Base-by-base conservation (phyloP, 2,797 vertebrate species). In the Leptodactylus fallax region DNA sequence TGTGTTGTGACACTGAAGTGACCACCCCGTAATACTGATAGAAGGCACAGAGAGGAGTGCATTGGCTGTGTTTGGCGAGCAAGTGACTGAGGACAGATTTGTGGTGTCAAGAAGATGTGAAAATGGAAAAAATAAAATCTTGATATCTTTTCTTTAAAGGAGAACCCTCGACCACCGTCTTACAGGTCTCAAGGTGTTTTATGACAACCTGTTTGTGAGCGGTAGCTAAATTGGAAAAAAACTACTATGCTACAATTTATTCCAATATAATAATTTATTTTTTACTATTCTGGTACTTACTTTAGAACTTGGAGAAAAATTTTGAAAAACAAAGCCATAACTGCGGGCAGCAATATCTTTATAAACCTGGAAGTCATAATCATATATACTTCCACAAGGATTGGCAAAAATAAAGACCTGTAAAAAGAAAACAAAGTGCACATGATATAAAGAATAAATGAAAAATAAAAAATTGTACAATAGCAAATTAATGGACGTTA, bases 241-340 rank as follows among this genome's bases (percentile, higher is more conserved):
- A 16, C 14, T 21, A 61, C 17, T 67, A 12, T 25, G 63, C 36
- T 13, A 67, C 13, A 67, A 13, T 27, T 69, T 16, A 69, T 69
- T 11, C 6, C 67, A 69, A 69, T 69, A 16, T 16, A 36, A 14
- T 69, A 2, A 36, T 10, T 8, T 47, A 72, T 8, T 7, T 4
- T 72, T 72, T 3, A 0, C 25, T 58, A 10, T 74, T 21, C 9
- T 21, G 45, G 45, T 45, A 74, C 71, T 74, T 74, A 74, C 71
- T 4, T 74, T 21, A 49, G 45, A 21, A 7, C 1, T 49, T 49
- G 45, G 19, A 12, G 12, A 74, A 7, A 17, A 74, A 74, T 0
- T 21, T 36, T 74, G 17, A 74, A 74, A 74, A 11, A 74, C 71
- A n/a, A 19, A 45, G 71, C 71, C 71, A n/a, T 74, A 74, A 49